Evolutionary conservation across 2,797 vertebrate species (phyloP).

Genomic region (Allochrocebus solatus): DNA sequence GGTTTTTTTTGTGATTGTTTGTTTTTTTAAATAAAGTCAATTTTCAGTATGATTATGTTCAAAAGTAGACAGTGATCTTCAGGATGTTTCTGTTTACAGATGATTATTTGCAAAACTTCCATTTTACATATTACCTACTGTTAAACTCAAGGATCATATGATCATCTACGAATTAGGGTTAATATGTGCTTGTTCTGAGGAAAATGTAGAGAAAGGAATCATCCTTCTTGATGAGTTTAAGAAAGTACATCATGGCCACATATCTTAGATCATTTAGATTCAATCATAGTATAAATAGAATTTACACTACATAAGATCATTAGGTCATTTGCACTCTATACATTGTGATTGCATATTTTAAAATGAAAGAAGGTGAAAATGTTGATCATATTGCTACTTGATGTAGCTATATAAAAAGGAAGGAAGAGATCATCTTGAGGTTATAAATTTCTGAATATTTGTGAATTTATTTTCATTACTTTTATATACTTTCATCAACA

Average conservation of each 20-base stretch:
- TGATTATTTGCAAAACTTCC: not conserved
- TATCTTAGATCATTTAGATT: conserved; percentile 34
- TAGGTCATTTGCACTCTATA: not conserved
- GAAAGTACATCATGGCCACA: not conserved
- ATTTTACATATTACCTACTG: not conserved
- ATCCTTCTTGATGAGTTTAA: not conserved
- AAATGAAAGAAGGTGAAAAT: not conserved
- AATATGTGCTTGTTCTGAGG: not conserved
- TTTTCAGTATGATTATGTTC: not conserved
- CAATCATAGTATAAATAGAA: not conserved
- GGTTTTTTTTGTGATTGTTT: not conserved
- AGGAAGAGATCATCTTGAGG: not conserved
- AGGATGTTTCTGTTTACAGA: not conserved
- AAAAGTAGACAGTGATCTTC: not conserved
- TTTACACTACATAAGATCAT: not conserved
- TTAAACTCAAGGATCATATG: not conserved
- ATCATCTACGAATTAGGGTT: not conserved
- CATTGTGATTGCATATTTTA: not conserved
- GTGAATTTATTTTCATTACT: not conserved
- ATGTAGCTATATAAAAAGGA: not conserved
- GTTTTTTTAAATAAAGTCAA: not conserved
- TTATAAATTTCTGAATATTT: not conserved
- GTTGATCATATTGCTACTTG: not conserved
- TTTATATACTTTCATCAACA: not conserved
- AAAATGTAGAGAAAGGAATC: not conserved